Evolutionary conservation across 92 coral and sea anemone species (phyloP), one percentile per base, ranked within the genome.

Genomic region (Heteractis magnifica): DNA sequence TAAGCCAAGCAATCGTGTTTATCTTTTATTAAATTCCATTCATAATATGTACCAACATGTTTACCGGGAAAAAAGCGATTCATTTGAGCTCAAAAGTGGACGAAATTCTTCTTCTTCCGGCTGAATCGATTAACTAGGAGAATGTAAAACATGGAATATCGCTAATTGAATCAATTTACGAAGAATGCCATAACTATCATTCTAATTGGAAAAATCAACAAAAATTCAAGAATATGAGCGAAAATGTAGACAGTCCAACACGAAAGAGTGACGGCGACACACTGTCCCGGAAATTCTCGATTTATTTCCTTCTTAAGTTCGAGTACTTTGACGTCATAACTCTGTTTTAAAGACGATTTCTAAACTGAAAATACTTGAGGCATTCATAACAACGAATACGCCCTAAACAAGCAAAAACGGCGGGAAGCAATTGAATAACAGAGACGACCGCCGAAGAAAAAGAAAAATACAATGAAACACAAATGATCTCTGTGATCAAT

Each of bases 121-220:
- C 34, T 70, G 20, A 7, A 59, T 70, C 65, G 52, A 81, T 81
- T 16, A 51, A 19, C 49, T 41, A 20, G 48, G 73, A 51, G 77
- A 81, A 81, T 81, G 77, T 20, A 81, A 65, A 81, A 56, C 64
- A 65, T 13, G 13, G 58, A 81, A 81, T 81, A 60, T 60, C 73
- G 77, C 50, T 81, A 65, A 81, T 81, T 59, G 19, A 81, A 81
- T 81, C 64, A 81, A 81, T 81, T 48, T 71, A 81, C 50, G 65
- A 52, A 81, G 44, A 62, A 81, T 81, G 77, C 84, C 84, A 68
- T 64, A 70, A 56, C 73, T 68, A 68, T 81, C 55, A 11, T 75
- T 72, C 77, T 81, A 81, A 81, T 81, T 81, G 77, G 77, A 81
- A 81, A 81, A 81, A 81, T 70, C 76, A 81, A 81, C 84, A 81